Base-by-base conservation (phyloP, 1,140 invertebrate species). In the Drosophila subpulchrella region DNA sequence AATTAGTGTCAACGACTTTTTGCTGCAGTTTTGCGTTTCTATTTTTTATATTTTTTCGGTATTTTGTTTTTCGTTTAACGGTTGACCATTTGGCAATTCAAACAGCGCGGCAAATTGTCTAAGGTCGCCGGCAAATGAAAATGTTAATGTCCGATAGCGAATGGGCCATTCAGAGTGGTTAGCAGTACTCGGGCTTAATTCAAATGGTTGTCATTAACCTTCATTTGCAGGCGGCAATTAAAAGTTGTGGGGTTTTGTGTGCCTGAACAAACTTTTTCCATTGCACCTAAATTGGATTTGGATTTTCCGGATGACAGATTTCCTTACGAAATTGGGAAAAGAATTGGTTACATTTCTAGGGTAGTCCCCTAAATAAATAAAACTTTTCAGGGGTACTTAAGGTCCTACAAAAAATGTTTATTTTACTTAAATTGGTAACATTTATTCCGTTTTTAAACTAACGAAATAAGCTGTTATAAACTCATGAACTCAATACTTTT, bases 1-100 rank as follows among this genome's bases (percentile, higher is more conserved):
- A 85, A 85, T 85, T 85, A 85, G 81, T 85, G 81, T 85, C 81
- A 85, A 78, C 82, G 81, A 78, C 81, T 78, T 78, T 73, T 67
- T 80, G 62, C 42, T 24, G 36, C 13, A 47, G 7, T 24, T 4
- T 41, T 70, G 20, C n/a, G 15, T 42, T 42, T 53, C 48, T 47
- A 36, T 55, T 55, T 73, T 27, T 74, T 54, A n/a, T 15, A 0
- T 2, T 12, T 6, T 38, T 8, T 12, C 3, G 27, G 27, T 54
- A 55, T 24, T 72, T 53, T 15, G 48, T 24, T 72, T 74, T 41
- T 11, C 32, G 48, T 44, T 70, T 63, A 65, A 57, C 47, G 51
- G 48, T 55, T 77, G 63, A 63, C 81, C 77, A 65, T 77, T 84
- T 84, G 81, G 76, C 81, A 68, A 84, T 74, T 85, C 56, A 44